These are phyloP conservation scores for Elgonia sp. DNA, from an alignment of 2,888 invertebrate genomes.

Conservation along the genomic window DNA sequence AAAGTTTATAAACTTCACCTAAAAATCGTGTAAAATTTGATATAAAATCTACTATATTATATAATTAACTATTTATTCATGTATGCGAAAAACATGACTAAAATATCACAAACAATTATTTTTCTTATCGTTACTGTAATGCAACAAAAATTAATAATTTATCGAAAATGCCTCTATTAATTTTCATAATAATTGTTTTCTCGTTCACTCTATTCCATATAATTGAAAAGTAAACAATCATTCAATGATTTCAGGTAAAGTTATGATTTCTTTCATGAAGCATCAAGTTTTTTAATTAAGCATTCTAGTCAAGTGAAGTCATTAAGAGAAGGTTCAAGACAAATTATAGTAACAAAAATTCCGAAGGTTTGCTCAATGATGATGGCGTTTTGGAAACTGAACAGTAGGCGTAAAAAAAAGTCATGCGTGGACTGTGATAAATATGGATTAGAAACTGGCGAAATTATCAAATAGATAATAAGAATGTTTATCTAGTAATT, in stretches of 20 bases:
- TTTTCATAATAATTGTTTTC: slow-evolving; percentile 20
- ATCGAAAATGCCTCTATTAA: slow-evolving; percentile 10
- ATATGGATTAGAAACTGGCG: slow-evolving; percentile 82
- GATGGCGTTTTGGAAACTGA: slow-evolving; percentile 86
- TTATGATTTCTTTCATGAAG: slow-evolving; percentile 75
- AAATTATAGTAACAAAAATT: slow-evolving; percentile 78
- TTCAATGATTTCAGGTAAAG: background rate
- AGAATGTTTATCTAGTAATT: slow-evolving; percentile 59
- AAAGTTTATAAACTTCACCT: background rate
- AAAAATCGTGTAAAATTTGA: no score
- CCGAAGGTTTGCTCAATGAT: slow-evolving; percentile 86
- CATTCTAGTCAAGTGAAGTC: slow-evolving; percentile 86
- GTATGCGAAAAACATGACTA: background rate
- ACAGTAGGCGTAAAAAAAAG: slow-evolving; percentile 84
- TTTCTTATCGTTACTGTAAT: background rate
- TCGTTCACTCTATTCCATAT: background rate
- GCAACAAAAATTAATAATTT: slow-evolving; percentile 6
- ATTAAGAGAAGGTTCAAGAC: slow-evolving; percentile 76
- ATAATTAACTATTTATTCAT: no score
- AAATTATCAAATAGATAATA: slow-evolving; percentile 80
- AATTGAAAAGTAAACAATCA: no score
- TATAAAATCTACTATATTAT: no score
- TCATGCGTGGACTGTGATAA: slow-evolving; percentile 86
- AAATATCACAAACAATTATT: background rate
- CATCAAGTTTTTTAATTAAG: slow-evolving; percentile 76